Percentiles rank a stretch among this genome's conserved stretches.
phyloP scores from a whole-genome alignment of 2,888 invertebrate species.

The Brenthis daphne region DNA sequence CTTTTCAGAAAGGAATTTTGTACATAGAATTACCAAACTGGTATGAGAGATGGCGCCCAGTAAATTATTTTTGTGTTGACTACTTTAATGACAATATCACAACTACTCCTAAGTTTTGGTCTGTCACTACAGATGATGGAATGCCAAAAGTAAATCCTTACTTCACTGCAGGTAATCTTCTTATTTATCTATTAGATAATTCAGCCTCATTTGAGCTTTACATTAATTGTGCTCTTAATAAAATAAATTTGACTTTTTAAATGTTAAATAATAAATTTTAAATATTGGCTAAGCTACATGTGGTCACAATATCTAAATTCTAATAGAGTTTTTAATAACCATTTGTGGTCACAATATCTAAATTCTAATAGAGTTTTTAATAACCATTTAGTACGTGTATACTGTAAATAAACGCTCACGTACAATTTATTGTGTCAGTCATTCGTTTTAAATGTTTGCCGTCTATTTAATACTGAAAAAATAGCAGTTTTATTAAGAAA shows the following conservation, averaged over 20 bases:
- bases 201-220: not conserved
- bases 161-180: conserved; percentile 15
- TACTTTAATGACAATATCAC: not conserved
- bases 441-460: too few relatives aligned
- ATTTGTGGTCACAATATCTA: too few relatives aligned
- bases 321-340: too few relatives aligned
- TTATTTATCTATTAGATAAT: not conserved
- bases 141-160: conserved; percentile 6
- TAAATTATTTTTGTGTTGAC: conserved; percentile 31
- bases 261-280: too few relatives aligned
- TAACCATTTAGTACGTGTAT: not conserved
- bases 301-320: too few relatives aligned
- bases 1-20: conserved; percentile 33
- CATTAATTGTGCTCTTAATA: too few relatives aligned
- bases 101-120: conserved; percentile 14
- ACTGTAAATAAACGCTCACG: too few relatives aligned
- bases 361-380: not conserved
- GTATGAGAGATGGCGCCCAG: conserved; percentile 30
- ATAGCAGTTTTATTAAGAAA: too few relatives aligned
- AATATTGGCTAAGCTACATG: too few relatives aligned
- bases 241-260: too few relatives aligned
- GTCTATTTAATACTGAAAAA: too few relatives aligned
- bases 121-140: not conserved
- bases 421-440: too few relatives aligned
- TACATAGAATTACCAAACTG: conserved; percentile 32